These are phyloP conservation scores for Eupithecia centaureata DNA, from an alignment of 2,888 invertebrate genomes.

Conservation along the genomic window DNA sequence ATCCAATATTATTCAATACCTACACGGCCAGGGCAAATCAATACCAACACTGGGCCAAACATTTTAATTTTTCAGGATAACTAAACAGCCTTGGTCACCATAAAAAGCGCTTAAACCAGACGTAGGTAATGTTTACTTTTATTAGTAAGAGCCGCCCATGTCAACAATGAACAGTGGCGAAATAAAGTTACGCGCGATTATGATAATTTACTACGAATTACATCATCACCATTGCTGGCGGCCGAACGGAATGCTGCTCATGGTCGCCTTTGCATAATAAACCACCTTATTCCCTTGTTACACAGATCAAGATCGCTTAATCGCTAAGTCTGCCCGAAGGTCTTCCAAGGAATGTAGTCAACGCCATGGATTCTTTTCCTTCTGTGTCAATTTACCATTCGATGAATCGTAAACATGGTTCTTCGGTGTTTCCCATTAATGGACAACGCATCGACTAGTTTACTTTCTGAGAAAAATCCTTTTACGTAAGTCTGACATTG, in stretches of 20 bases:
- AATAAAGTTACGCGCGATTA: constrained; percentile 50
- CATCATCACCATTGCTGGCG: constrained; percentile 63
- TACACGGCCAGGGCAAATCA: background rate
- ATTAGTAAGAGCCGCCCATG: constrained; percentile 33
- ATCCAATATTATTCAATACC: too few relatives aligned
- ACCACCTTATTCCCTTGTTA: constrained; percentile 23
- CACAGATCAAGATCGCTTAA: constrained; percentile 30
- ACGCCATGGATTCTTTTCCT: constrained; percentile 19
- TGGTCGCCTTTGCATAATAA: constrained; percentile 16
- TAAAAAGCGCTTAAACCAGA: background rate
- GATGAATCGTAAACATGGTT: constrained; percentile 17
- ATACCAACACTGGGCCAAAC: background rate
- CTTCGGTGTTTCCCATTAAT: constrained; percentile 20
- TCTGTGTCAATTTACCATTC: constrained; percentile 4
- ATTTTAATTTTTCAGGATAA: background rate
- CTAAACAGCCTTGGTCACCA: background rate
- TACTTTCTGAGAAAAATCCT: constrained; percentile 32
- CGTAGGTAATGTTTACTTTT: constrained; percentile 30
- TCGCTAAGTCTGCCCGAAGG: constrained; percentile 18
- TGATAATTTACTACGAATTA: constrained; percentile 72
- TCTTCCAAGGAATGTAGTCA: constrained; percentile 29
- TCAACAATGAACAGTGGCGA: constrained; percentile 43
- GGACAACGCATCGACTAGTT: constrained; percentile 9
- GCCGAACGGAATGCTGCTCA: constrained; percentile 25
- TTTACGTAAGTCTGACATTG: constrained; percentile 23